phyloP scores from a whole-genome alignment of 2,797 vertebrate species.

The Limnodromus scolopaceus region DNA sequence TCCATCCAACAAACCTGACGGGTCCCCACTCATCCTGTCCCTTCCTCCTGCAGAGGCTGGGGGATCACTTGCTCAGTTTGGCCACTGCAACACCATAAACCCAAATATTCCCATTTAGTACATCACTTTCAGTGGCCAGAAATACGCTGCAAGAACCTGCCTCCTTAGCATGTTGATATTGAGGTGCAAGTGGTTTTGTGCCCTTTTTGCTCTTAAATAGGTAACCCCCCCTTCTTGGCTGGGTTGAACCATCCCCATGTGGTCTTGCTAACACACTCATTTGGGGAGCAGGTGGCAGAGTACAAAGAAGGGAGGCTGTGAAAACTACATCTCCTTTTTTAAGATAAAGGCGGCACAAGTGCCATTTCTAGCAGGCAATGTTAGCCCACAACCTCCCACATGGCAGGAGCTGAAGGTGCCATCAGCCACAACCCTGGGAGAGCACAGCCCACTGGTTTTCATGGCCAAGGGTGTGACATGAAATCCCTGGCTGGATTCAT shows the following conservation, averaged over 20 bases:
- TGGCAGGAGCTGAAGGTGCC: background rate
- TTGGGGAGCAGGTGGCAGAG: background rate
- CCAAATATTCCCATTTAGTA: background rate
- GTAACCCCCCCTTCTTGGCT: background rate
- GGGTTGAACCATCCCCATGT: background rate
- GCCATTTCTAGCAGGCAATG: background rate
- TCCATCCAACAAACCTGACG: background rate
- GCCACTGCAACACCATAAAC: background rate
- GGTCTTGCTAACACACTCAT: background rate
- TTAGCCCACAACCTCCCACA: background rate
- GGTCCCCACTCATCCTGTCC: background rate
- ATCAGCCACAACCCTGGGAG: background rate
- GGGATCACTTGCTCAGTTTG: background rate
- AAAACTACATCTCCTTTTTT: background rate
- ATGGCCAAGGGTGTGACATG: fast-evolving
- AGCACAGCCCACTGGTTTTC: background rate
- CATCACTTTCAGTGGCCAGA: background rate
- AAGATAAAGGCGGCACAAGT: background rate
- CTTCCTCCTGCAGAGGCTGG: background rate
- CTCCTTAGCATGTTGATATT: background rate
- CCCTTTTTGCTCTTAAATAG: background rate
- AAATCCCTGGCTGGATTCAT: background rate
- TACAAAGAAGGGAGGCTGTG: background rate
- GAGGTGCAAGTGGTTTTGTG: background rate
- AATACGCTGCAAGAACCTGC: background rate